Conservation (phyloP, 2,888 invertebrate genomes). For the Gisinianus flammeolus region DNA sequence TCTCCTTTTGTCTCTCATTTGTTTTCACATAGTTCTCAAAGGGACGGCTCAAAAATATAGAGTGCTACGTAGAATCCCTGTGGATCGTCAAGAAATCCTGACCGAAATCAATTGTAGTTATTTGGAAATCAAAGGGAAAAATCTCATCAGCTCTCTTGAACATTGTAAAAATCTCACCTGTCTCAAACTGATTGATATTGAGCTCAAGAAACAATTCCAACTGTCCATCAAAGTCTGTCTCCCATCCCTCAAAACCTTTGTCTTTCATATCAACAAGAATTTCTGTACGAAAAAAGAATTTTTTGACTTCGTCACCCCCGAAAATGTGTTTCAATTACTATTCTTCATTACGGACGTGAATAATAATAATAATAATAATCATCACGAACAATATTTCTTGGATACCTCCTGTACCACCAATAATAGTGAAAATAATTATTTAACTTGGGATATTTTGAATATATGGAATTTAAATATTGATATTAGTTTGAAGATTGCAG, state of each 20-base stretch:
- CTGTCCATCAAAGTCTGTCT: conserved; percentile 15
- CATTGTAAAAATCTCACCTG: conserved; percentile 5
- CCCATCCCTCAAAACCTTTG: conserved; percentile 18
- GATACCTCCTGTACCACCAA: background rate
- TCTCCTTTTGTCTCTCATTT: background rate
- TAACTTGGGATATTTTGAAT: conserved; percentile 20
- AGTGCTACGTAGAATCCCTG: background rate
- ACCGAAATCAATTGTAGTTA: conserved; percentile 11
- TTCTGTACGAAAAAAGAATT: conserved; percentile 25
- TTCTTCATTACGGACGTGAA: conserved; percentile 25
- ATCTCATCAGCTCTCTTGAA: conserved; percentile 18
- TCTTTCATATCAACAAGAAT: conserved; percentile 10
- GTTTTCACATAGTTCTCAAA: background rate
- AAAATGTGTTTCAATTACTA: background rate
- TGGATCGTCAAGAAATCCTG: conserved; percentile 23
- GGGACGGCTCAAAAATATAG: background rate
- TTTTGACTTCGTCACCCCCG: conserved; percentile 10
- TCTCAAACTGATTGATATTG: conserved; percentile 17
- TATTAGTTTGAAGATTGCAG: conserved; percentile 17
- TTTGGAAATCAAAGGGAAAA: conserved; percentile 27
- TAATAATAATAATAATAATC: background rate
- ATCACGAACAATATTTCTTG: background rate
- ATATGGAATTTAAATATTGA: conserved; percentile 27
- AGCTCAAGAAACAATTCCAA: conserved; percentile 2
- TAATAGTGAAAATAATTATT: background rate